Base-by-base conservation (phyloP, 1,140 invertebrate genomes). In the Teleopsis dalmanni region DNA sequence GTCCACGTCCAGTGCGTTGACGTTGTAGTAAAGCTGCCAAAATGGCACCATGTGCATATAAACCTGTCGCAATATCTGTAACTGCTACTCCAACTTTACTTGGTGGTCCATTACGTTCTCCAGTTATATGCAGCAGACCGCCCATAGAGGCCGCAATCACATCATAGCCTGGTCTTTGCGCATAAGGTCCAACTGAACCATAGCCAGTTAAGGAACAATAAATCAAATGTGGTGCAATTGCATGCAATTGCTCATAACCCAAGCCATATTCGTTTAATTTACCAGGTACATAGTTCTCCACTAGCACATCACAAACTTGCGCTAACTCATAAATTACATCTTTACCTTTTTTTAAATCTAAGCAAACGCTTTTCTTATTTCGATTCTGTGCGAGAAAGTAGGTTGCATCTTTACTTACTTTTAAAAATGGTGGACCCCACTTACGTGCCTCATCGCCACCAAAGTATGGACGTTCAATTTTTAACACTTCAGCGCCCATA, bases 131-230 rank as follows among this genome's bases (percentile, higher is more conserved):
- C 35, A 98, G 57, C 0, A 98, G 73, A 2, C 95, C 95, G 11
- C 92, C 94, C 47, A 94, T 76, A 0, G 91, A 95, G 8, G 92
- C 84, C 11, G 91, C 92, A 54, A 98, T 94, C 1, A 96, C 88
- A 76, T 98, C 95, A 74, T 96, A 98, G 45, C 95, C 95, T 18
- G 91, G 87, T 59, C 85, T 82, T 40, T 81, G 76, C 3, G 75
- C 72, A 74, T 96, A 97, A 0, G 92, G 92, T 2, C 95, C 95
- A 37, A 77, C 74, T 1, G 81, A 76, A 0, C 95, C 95, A 73
- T 88, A 98, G 1, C 94, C 95, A 50, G 90, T 92, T 29, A 98
- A 80, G 0, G 94, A 93, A 75, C 92, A 95, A 62, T 98, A 98
- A 48, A 99, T 84, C 10, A 98, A 75, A 34, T 79, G 75, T 0